A percentile compares a stretch with the other conserved stretches of the same genome.
phyloP scores from a whole-genome alignment of 2,797 vertebrate genomes.

The Schizopygopsis pylzovi region DNA sequence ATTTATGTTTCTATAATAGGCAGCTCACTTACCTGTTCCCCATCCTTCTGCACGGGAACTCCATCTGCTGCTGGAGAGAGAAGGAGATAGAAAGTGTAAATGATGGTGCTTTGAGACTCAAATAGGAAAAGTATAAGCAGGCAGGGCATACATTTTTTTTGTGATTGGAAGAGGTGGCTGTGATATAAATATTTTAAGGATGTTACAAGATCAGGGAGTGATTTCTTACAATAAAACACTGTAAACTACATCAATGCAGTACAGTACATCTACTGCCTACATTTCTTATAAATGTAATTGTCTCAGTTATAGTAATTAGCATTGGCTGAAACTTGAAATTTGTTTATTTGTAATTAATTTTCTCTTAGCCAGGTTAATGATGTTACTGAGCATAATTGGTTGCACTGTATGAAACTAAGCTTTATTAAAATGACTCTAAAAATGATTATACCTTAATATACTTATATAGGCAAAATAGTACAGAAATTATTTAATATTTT shows the following conservation, averaged over 20 bases:
- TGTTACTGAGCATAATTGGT: background rate
- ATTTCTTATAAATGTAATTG: background rate
- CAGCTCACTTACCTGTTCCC: constrained; percentile 88
- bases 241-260: background rate
- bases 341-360: background rate
- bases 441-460: background rate
- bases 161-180: background rate
- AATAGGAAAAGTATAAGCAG: background rate
- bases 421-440: background rate
- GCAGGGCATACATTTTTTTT: too few relatives aligned
- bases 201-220: background rate
- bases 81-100: constrained; percentile 40
- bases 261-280: background rate
- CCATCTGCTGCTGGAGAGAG: constrained; percentile 85
- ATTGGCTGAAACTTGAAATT: background rate
- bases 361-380: background rate
- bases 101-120: background rate
- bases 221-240: background rate
- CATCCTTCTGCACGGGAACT: constrained; percentile 95
- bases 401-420: background rate
- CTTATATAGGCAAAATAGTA: background rate
- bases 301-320: background rate
- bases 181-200: background rate
- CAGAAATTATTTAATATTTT: background rate
- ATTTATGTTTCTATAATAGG: constrained; percentile 8